Percentiles rank a stretch among this genome's conserved stretches.
phyloP scores from a whole-genome alignment of 2,888 invertebrate species.

The Drosophila neotestacea region DNA sequence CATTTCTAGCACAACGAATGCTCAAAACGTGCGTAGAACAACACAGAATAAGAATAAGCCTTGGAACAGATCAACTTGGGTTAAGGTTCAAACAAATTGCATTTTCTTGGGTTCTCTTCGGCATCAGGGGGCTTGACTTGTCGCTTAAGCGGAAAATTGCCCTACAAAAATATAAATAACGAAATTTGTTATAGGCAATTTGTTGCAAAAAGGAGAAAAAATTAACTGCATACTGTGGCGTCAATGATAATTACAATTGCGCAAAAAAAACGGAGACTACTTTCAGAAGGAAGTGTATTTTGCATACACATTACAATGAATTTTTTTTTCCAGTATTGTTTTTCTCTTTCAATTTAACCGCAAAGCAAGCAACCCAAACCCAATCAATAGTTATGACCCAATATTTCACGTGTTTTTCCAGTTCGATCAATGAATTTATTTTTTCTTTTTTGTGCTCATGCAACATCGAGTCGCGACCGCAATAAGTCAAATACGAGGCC shows the following conservation, averaged over 20 bases:
- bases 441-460: slow-evolving; percentile 20
- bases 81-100: slow-evolving; percentile 75
- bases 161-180: slow-evolving; percentile 30
- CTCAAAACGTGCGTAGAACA: slow-evolving; percentile 43
- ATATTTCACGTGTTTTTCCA: slow-evolving; percentile 73
- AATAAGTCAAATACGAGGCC: slow-evolving; percentile 79
- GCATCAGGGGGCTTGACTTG: slow-evolving; percentile 50
- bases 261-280: slow-evolving; percentile 3
- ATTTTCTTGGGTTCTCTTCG: slow-evolving; percentile 42
- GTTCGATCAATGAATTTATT: slow-evolving; percentile 64
- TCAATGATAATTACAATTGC: slow-evolving; percentile 43
- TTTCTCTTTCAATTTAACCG: slow-evolving; percentile 67
- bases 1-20: slow-evolving; percentile 52
- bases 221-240: slow-evolving; percentile 46
- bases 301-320: slow-evolving; percentile 36
- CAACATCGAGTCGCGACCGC: slow-evolving; percentile 63
- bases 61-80: slow-evolving; percentile 37
- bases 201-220: slow-evolving; percentile 28
- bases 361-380: slow-evolving; percentile 45
- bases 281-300: slow-evolving; percentile 34
- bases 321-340: slow-evolving; percentile 18
- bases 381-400: slow-evolving; percentile 76
- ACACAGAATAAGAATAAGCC: slow-evolving; percentile 1
- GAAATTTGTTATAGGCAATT: slow-evolving; percentile 61
- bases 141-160: slow-evolving; percentile 75